Conservation (phyloP, 1,140 invertebrate species). For the Coptotermes formosanus region DNA sequence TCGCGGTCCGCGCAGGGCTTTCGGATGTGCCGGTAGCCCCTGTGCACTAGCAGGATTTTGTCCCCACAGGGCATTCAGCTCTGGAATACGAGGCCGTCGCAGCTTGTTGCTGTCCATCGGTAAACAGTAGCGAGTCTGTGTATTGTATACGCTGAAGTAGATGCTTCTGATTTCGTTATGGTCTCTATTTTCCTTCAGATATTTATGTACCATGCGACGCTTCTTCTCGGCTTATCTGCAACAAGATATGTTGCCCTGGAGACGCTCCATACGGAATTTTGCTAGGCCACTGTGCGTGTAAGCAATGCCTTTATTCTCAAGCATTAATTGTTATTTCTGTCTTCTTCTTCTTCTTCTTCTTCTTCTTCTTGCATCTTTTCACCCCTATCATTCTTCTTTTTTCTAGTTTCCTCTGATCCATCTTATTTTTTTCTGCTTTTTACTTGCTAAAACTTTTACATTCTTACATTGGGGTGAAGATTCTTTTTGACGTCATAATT, state of each 20-base stretch:
- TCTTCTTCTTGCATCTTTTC: not conserved
- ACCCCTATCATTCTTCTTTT: not conserved
- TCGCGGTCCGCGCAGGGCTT: no score
- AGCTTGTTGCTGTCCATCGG: no score
- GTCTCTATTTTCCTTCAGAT: not conserved
- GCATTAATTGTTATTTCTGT: not conserved
- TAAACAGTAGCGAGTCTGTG: no score
- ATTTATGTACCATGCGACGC: not conserved
- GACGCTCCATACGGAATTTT: not conserved
- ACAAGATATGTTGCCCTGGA: no score
- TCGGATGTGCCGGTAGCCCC: no score
- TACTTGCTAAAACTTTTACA: not conserved
- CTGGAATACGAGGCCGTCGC: no score
- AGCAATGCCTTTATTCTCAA: not conserved
- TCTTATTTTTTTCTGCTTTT: not conserved
- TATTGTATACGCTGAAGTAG: no score
- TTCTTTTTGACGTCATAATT: slow-evolving; percentile 19
- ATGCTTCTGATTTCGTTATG: not conserved
- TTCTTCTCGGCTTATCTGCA: not conserved
- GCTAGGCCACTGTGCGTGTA: not conserved
- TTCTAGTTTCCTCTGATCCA: not conserved
- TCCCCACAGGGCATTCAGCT: no score
- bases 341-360: not conserved
- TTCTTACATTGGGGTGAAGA: not conserved
- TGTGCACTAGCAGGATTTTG: no score